Evolutionary conservation across 2,888 invertebrate genomes (phyloP).

Genomic region (Monochamus alternatus): DNA sequence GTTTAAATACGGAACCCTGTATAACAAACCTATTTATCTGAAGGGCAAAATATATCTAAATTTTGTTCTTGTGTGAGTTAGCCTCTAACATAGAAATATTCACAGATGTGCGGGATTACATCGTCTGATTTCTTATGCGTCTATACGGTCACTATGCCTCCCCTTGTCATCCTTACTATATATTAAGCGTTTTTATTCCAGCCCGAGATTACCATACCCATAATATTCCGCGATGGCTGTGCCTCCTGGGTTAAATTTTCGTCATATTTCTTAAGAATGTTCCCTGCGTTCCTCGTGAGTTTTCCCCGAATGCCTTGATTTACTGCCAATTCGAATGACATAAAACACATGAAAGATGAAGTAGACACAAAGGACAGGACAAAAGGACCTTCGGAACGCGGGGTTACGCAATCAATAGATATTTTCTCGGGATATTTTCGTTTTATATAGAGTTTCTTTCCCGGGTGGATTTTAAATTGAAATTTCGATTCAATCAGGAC

Average conservation of each 20-base stretch:
- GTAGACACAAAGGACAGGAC: conserved; percentile 31
- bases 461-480: not conserved
- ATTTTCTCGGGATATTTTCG: conserved; percentile 10
- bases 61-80: no score
- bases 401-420: conserved; percentile 30
- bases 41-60: no score
- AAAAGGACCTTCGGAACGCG: conserved; percentile 14
- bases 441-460: conserved; percentile 10
- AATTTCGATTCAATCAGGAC: not conserved
- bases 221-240: conserved; percentile 17
- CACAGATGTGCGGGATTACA: not conserved
- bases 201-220: conserved; percentile 32
- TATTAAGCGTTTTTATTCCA: conserved; percentile 33
- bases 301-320: conserved; percentile 28
- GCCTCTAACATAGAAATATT: not conserved
- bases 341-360: conserved; percentile 37
- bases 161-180: conserved; percentile 26
- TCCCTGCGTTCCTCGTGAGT: conserved; percentile 17
- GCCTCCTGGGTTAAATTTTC: conserved; percentile 34
- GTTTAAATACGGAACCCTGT: no score
- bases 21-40: no score
- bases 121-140: not conserved
- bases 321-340: conserved; percentile 37
- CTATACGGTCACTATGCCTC: not conserved
- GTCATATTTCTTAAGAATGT: conserved; percentile 34